These are phyloP conservation scores for Hemithea aestivaria DNA, from an alignment of 2,888 invertebrate species.

Conservation along the genomic window DNA sequence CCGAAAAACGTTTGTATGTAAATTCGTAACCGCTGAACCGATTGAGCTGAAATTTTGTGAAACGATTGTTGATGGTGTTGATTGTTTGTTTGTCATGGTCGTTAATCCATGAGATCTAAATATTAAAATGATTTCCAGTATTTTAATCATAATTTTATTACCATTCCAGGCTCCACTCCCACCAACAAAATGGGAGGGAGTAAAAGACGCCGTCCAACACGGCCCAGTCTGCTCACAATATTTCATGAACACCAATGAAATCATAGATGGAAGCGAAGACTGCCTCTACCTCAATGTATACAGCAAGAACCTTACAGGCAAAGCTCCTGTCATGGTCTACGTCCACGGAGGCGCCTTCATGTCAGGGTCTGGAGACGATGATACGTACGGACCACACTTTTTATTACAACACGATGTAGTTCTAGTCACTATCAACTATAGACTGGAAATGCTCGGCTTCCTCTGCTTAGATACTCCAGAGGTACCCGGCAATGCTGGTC, in stretches of 20 bases:
- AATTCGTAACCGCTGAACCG: no score
- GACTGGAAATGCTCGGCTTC: slow-evolving; percentile 48
- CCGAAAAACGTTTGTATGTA: no score
- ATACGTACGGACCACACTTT: slow-evolving; percentile 53
- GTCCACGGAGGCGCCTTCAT: slow-evolving; percentile 62
- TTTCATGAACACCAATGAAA: slow-evolving; percentile 35
- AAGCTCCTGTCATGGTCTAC: slow-evolving; percentile 58
- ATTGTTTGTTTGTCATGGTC: no score
- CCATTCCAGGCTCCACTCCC: slow-evolving; percentile 51
- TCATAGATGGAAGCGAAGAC: slow-evolving; percentile 49
- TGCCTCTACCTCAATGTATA: slow-evolving; percentile 59
- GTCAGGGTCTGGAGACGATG: slow-evolving; percentile 53
- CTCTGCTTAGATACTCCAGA: slow-evolving; percentile 46
- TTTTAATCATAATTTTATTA: neutral
- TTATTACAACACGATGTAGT: slow-evolving; percentile 57
- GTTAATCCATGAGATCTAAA: no score
- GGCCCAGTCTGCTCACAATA: slow-evolving; percentile 56
- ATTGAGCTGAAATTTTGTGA: no score
- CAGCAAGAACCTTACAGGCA: slow-evolving; percentile 35
- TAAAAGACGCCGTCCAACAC: slow-evolving; percentile 50
- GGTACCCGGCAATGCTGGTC: slow-evolving; percentile 59
- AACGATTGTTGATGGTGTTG: no score
- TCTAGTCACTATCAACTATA: slow-evolving; percentile 62
- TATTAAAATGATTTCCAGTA: no score
- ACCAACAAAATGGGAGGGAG: slow-evolving; percentile 45